Percentiles rank a stretch among this genome's conserved stretches.
Conservation (phyloP, 2,888 invertebrate species). For the Imbricaverruca yamaguchii region DNA sequence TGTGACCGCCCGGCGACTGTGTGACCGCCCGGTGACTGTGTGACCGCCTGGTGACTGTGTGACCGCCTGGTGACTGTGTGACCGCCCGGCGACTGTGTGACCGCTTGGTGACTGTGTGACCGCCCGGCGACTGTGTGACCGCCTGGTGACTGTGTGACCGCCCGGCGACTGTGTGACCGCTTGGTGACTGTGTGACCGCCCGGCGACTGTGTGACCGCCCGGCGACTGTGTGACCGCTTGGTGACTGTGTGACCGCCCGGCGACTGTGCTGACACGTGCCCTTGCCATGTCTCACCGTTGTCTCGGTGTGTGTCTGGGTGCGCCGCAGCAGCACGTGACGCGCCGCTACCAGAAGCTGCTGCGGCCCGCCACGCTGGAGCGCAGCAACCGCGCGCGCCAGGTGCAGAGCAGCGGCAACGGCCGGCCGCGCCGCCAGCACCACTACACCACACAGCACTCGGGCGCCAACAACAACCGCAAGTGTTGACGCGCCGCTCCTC, state of each 20-base stretch:
- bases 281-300: not conserved
- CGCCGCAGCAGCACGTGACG: not conserved
- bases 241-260: not conserved
- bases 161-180: too few species aligned
- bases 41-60: too few species aligned
- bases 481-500: constrained; percentile 41
- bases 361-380: constrained; percentile 41
- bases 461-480: constrained; percentile 57
- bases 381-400: constrained; percentile 51
- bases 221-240: not conserved
- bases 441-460: constrained; percentile 44
- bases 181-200: too few species aligned
- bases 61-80: too few species aligned
- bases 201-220: not conserved
- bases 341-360: constrained; percentile 19
- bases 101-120: too few species aligned
- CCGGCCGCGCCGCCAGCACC: constrained; percentile 42
- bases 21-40: too few species aligned
- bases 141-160: too few species aligned
- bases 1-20: too few species aligned
- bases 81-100: too few species aligned
- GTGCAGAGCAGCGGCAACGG: constrained; percentile 47
- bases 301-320: not conserved
- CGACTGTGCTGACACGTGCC: not conserved
- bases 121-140: too few species aligned